These are phyloP conservation scores for Tangara arthus DNA, from an alignment of 2,797 vertebrate species.

Conservation along the genomic window DNA sequence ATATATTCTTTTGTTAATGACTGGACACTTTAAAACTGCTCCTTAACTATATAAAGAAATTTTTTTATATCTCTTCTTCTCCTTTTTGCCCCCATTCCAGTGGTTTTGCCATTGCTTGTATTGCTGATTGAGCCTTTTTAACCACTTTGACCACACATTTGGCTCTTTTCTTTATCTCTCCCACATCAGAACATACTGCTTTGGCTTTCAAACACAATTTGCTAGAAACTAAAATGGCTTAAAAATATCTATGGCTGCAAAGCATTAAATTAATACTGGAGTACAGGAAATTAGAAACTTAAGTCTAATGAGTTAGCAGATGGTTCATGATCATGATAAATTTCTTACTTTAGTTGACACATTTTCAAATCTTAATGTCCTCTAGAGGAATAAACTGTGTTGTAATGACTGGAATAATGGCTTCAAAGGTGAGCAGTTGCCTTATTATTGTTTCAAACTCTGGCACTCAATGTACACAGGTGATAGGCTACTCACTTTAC, in stretches of 20 bases:
- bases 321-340: slow-evolving; percentile 69
- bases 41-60: background rate
- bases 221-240: slow-evolving; percentile 35
- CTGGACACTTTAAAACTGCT: background rate
- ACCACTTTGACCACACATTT: background rate
- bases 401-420: slow-evolving; percentile 76
- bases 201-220: slow-evolving; percentile 37
- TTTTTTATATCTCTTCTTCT: background rate
- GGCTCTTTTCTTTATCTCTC: background rate
- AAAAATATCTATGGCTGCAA: slow-evolving; percentile 53
- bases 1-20: background rate
- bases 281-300: slow-evolving; percentile 61
- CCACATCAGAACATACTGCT: slow-evolving; percentile 28
- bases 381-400: slow-evolving; percentile 71
- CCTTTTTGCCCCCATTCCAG: background rate
- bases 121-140: background rate
- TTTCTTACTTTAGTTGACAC: slow-evolving; percentile 72
- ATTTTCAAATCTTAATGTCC: slow-evolving; percentile 79
- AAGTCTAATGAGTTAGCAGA: slow-evolving; percentile 74
- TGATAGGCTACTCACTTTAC: slow-evolving; percentile 66
- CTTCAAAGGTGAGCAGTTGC: slow-evolving; percentile 71
- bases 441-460: slow-evolving; percentile 71
- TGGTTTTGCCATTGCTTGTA: background rate
- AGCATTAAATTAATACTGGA: slow-evolving; percentile 45
- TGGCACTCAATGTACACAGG: slow-evolving; percentile 65